Evolutionary conservation across 2,797 vertebrate species (phyloP).

Genomic region (Notolepis coatsorum): DNA sequence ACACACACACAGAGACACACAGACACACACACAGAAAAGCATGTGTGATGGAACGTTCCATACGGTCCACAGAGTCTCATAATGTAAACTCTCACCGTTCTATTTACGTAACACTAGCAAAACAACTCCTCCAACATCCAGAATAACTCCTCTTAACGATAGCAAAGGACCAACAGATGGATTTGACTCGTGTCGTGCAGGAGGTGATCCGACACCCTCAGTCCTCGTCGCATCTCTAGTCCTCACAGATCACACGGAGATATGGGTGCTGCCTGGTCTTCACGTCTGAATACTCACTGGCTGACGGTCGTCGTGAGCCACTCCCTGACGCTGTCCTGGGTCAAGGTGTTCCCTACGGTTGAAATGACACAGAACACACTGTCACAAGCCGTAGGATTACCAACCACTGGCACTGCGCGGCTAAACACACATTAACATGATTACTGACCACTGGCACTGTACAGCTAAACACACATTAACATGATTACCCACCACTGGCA

Average conservation of each 20-base stretch:
- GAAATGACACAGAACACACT: slow-evolving; percentile 12
- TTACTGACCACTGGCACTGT: no score
- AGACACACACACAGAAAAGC: background rate
- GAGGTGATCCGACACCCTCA: no score
- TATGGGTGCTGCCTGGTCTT: no score
- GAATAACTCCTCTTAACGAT: no score
- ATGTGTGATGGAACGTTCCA: background rate
- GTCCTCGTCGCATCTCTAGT: no score
- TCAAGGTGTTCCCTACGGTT: slow-evolving; percentile 48
- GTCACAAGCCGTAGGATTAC: background rate
- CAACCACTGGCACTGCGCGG: background rate
- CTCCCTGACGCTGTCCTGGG: slow-evolving; percentile 45
- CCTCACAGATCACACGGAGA: no score
- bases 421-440: background rate
- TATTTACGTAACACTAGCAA: background rate
- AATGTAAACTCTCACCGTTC: no score
- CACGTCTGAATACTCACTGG: slow-evolving; percentile 69
- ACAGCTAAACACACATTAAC: no score
- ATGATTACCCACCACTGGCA: no score
- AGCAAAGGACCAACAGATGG: no score
- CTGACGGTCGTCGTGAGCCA: slow-evolving; percentile 53
- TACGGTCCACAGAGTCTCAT: no score
- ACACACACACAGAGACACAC: background rate
- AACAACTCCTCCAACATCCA: background rate
- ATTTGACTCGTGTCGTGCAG: no score